Base-by-base conservation (phyloP, 2,888 invertebrate species). In the Bibio marci region DNA sequence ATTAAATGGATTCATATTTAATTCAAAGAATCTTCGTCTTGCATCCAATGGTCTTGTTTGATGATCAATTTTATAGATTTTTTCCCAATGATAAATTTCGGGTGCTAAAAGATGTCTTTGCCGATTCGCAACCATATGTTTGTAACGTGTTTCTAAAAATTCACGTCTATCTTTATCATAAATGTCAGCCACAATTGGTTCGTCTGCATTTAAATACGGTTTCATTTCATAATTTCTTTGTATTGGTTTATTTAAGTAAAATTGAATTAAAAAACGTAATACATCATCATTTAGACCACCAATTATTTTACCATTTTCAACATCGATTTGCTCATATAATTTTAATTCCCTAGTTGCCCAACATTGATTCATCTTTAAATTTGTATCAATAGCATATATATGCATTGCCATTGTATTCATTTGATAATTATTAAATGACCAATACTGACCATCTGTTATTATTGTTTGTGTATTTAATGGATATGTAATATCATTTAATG, bases 371-470 rank as follows among this genome's bases (percentile, higher is more conserved):
- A 72, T 66, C 48, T 73, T 72, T 0, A 70, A 70, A 59, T 86
- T 86, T 11, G 66, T 66, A 27, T 68, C 60, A n/a, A 70, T 60
- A 48, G 73, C 55, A 46, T 76, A 69, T 25, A 70, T 63, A 50
- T 82, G 73, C 48, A 83, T 59, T 12, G 71, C 53, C 27, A 76
- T 67, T 1, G 91, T 94, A 56, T 98, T 98, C 41, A 98, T 61
- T 58, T 98, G 97, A 56, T 94, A 97, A 12, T 77, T 71, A 53
- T 80, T 85, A 47, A 95, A 80, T 1, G 82, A 80, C 76, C 86
- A 91, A 4, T 70, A 55, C 46, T 80, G 73, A 0, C 97, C 95
- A 62, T 97, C 81, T 1, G 91, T 87, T 30, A 94, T 68, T 12
- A 91, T 65, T 13, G 82, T 78, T 69, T 97, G 95, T 4, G 86